Conservation (phyloP, 2,888 invertebrate species). For the Cheilosia grossa region DNA sequence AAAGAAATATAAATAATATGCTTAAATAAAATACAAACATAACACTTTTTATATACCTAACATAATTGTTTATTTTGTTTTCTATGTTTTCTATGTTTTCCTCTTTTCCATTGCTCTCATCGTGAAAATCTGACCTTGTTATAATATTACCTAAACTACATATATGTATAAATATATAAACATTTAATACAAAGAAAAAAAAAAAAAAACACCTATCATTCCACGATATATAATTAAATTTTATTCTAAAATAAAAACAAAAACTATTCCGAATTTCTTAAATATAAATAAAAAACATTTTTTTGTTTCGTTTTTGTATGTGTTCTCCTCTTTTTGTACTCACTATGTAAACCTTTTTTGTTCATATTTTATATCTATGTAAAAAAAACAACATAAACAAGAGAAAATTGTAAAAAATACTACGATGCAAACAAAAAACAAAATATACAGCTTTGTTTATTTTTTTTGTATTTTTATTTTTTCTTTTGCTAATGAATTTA, state of each 20-base stretch:
- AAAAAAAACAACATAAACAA: slow-evolving; percentile 27
- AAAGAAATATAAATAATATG: slow-evolving; percentile 31
- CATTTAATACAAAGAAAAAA: slow-evolving; percentile 4
- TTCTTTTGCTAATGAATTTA: slow-evolving; percentile 45
- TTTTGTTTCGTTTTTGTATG: slow-evolving; percentile 56
- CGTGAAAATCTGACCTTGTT: slow-evolving; percentile 57
- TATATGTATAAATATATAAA: slow-evolving; percentile 52
- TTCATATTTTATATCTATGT: slow-evolving; percentile 71
- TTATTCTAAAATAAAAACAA: slow-evolving; percentile 27
- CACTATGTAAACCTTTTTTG: slow-evolving; percentile 52
- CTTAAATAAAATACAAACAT: slow-evolving; percentile 41
- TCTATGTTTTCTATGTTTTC: slow-evolving; percentile 35
- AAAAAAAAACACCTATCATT: slow-evolving; percentile 58
- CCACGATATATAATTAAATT: slow-evolving; percentile 64
- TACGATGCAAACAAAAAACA: slow-evolving; percentile 10
- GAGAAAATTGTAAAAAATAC: slow-evolving; percentile 39
- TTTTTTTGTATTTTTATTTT: slow-evolving; percentile 16
- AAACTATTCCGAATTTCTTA: slow-evolving; percentile 70
- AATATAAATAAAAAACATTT: slow-evolving; percentile 24
- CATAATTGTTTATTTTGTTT: slow-evolving; percentile 34
- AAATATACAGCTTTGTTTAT: slow-evolving; percentile 38
- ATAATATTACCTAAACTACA: slow-evolving; percentile 60
- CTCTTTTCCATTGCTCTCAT: slow-evolving; percentile 54
- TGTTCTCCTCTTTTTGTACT: slow-evolving; percentile 63
- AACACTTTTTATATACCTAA: slow-evolving; percentile 14